Conservation (phyloP, 2,888 invertebrate species). For the Stratiomys singularior region DNA sequence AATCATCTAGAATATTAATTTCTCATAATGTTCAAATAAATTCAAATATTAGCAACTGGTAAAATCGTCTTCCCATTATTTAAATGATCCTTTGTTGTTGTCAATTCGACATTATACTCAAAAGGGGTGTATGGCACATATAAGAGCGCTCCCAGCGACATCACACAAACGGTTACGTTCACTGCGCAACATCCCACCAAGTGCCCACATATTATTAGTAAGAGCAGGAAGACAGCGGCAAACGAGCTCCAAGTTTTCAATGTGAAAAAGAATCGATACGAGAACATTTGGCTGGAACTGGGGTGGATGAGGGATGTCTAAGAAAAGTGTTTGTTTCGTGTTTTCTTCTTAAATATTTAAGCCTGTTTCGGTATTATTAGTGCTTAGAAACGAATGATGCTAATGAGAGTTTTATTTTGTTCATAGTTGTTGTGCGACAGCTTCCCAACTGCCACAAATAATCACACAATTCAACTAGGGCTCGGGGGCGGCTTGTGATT, state of each 20-base stretch:
- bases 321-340: constrained; percentile 62
- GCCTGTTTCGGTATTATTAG: constrained; percentile 28
- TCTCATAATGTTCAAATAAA: too few relatives aligned
- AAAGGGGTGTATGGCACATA: not conserved
- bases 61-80: constrained; percentile 7
- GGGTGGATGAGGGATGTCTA: constrained; percentile 58
- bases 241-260: constrained; percentile 27
- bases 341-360: constrained; percentile 32
- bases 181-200: constrained; percentile 31
- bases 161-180: not conserved
- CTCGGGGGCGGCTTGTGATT: constrained; percentile 31
- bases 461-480: not conserved
- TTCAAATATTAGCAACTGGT: not conserved
- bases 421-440: constrained; percentile 34
- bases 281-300: constrained; percentile 31
- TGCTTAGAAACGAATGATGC: constrained; percentile 25
- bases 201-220: constrained; percentile 20
- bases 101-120: not conserved
- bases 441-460: constrained; percentile 30
- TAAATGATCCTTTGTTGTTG: not conserved
- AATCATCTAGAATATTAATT: too few relatives aligned
- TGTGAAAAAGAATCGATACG: constrained; percentile 44
- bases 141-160: not conserved
- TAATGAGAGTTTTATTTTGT: constrained; percentile 22
- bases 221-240: constrained; percentile 35